Conservation (phyloP, 1,140 invertebrate genomes). For the Pogonomyrmex californicus region DNA sequence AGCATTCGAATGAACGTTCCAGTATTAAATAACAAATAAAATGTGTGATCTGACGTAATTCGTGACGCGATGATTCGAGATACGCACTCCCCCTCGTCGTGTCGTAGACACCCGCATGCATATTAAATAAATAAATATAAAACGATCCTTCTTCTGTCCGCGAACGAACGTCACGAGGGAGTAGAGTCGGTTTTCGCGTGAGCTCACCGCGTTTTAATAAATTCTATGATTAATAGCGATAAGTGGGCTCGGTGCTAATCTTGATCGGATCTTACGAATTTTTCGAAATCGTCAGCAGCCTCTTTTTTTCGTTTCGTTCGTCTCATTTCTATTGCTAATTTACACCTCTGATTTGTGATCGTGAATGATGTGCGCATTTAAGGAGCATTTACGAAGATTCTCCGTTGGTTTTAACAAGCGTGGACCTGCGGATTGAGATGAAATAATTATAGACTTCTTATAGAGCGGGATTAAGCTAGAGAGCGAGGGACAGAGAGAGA, state of each 20-base stretch:
- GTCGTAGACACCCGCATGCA: slow-evolving; percentile 31
- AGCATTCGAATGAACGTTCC: slow-evolving; percentile 62
- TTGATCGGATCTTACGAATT: not conserved
- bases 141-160: slow-evolving; percentile 12
- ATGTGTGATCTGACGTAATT: slow-evolving; percentile 43
- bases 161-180: slow-evolving; percentile 36
- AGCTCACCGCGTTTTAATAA: not conserved
- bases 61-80: slow-evolving; percentile 34
- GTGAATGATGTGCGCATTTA: not conserved
- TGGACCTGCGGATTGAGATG: slow-evolving; percentile 33
- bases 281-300: not conserved
- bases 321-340: not conserved
- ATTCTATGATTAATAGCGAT: not conserved
- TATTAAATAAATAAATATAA: slow-evolving; percentile 16
- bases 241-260: not conserved
- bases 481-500: not conserved
- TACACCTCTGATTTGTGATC: not conserved
- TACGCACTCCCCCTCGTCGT: slow-evolving; percentile 38
- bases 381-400: not conserved
- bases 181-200: slow-evolving; percentile 16
- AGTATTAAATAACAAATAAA: slow-evolving; percentile 49
- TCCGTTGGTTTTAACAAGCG: not conserved
- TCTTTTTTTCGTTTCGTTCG: not conserved
- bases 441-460: slow-evolving; percentile 63
- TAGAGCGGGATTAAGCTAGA: slow-evolving; percentile 35